These are phyloP conservation scores for Muntiacus reevesi DNA, from an alignment of 2,113 vertebrate genomes.

Conservation along the genomic window DNA sequence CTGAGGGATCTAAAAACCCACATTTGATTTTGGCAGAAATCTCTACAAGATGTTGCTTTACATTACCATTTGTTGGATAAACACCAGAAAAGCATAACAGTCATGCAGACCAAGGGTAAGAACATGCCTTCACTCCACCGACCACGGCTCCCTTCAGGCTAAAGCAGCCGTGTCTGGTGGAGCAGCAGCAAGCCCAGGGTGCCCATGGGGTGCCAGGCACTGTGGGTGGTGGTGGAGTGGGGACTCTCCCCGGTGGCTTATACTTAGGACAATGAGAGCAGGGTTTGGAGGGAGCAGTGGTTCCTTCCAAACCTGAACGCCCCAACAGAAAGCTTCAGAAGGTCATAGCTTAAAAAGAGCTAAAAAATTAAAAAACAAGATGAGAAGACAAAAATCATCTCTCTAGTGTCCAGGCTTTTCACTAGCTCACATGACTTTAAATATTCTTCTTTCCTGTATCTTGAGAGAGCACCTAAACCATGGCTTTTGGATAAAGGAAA, in stretches of 20 bases:
- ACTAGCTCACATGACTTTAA: neutral
- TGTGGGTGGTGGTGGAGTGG: neutral
- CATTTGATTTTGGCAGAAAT: neutral
- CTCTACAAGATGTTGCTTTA: neutral
- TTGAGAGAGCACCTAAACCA: neutral
- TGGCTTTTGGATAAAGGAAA: neutral
- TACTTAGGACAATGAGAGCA: neutral
- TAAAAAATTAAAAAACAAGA: neutral
- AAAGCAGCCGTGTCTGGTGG: neutral
- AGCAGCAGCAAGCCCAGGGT: neutral
- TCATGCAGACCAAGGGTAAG: neutral
- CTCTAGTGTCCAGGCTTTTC: neutral
- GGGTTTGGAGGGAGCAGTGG: neutral
- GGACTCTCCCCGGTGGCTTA: neutral
- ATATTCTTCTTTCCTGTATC: neutral
- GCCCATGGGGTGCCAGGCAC: rapidly evolving
- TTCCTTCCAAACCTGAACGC: neutral
- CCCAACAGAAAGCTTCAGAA: neutral
- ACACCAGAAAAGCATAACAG: neutral
- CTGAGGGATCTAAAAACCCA: neutral
- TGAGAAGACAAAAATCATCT: neutral
- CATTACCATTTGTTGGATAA: neutral
- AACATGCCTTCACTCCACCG: rapidly evolving
- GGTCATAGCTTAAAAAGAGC: neutral
- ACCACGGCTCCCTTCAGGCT: neutral